Evolutionary conservation across 2,113 vertebrate species (phyloP), one percentile per base, ranked within the genome.

Genomic region (Chionis minor): DNA sequence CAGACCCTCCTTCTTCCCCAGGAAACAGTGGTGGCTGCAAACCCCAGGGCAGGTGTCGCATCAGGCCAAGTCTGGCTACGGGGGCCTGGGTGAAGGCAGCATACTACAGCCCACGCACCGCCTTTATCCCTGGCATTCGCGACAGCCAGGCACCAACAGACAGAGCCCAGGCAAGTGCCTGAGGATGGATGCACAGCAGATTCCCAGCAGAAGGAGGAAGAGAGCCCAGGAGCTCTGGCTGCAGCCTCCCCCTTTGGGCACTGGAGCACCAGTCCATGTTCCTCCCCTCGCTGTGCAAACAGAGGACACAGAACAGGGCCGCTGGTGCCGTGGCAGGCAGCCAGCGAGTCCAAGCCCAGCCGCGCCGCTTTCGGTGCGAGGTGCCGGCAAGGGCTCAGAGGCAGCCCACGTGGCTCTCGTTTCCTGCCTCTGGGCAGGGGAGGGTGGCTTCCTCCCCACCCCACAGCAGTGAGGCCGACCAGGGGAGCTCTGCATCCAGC

Each of bases 341-440:
- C n/a, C 84, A 47, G 74, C 0, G 8, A 93, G 62, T 44, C 84
- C 49, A 11, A 67, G 63, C 58, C 62, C 78, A 82, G 81, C 30
- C 38, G 4, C 1, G 0, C 42, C 10, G 47, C 70, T 75, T 47
- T 61, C 5, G 8, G 42, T 38, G 72, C 8, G 14, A 84, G 59
- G 16, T 87, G 87, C 49, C 4, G 0, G 51, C 45, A 6, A 6
- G 33, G 56, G 63, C 81, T 91, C 72, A 2, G 14, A 23, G 62
- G 78, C 62, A 66, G 78, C 79, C 75, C 92, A 86, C n/a, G 55
- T 90, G 92, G 58, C 59, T 86, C 75, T 63, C 7, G 26, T 70
- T 96, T 94, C 96, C 88, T 88, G 88, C 81, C 55, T 45, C 55
- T 27, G 77, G 62, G 78, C 81, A 92, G 56, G 45, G 59, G 30